phyloP scores from a whole-genome alignment of 2,113 vertebrate species.

The Peromyscus leucopus region DNA sequence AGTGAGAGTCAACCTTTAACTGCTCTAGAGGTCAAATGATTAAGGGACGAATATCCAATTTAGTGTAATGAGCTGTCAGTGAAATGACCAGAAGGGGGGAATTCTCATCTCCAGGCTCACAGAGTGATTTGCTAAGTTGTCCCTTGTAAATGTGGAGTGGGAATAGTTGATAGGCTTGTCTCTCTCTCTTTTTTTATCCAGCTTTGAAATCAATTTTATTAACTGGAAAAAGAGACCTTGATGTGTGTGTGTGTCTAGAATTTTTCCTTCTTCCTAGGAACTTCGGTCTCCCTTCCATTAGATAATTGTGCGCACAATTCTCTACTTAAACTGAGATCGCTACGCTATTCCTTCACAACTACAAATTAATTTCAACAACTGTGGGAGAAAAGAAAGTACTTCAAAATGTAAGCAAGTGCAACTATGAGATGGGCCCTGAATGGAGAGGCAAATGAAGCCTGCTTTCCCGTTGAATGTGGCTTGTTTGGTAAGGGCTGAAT shows the following conservation, averaged over 20 bases:
- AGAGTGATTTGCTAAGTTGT: slow-evolving; percentile 50
- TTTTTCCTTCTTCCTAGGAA: neutral
- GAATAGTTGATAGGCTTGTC: neutral
- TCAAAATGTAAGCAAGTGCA: slow-evolving; percentile 48
- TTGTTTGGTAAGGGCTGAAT: slow-evolving; percentile 82
- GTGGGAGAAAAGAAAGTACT: slow-evolving; percentile 61
- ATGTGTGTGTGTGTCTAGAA: neutral
- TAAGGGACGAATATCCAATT: slow-evolving; percentile 51
- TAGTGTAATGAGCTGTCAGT: slow-evolving; percentile 58
- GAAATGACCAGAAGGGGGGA: slow-evolving; percentile 37
- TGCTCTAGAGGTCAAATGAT: slow-evolving; percentile 50
- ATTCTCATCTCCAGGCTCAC: neutral
- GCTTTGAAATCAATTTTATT: neutral
- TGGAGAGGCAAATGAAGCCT: slow-evolving; percentile 78
- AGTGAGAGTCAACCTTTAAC: slow-evolving; percentile 30
- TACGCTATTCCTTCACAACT: neutral
- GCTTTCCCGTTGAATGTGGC: slow-evolving; percentile 84
- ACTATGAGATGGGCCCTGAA: slow-evolving; percentile 68
- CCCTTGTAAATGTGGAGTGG: neutral
- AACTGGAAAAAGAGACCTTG: neutral
- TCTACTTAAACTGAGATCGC: neutral
- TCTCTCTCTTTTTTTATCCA: neutral
- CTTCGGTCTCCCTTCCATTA: slow-evolving; percentile 5
- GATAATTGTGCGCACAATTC: neutral
- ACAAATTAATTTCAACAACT: slow-evolving; percentile 51